A percentile compares a stretch with the other conserved stretches of the same genome.
These are phyloP conservation scores for Acleris literana DNA, from an alignment of 2,888 invertebrate species.

Conservation along the genomic window DNA sequence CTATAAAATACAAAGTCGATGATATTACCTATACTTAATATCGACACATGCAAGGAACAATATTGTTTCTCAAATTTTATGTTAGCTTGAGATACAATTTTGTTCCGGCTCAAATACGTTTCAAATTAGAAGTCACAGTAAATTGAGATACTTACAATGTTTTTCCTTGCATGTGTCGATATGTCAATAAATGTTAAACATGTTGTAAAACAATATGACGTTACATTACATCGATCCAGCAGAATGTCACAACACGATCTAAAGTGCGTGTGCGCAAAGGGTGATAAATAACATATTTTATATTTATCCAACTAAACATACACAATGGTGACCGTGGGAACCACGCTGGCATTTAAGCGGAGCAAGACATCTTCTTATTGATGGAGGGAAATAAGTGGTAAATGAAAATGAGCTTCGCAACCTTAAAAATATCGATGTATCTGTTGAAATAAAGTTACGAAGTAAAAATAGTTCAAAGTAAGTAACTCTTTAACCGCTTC, in stretches of 20 bases:
- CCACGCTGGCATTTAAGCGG: conserved; percentile 59
- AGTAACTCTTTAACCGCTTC: no score
- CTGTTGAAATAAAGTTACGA: no score
- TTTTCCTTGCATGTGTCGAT: no score
- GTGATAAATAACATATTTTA: conserved; percentile 55
- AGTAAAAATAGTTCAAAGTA: no score
- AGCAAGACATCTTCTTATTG: conserved; percentile 35
- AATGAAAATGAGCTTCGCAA: neutral
- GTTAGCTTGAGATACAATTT: no score
- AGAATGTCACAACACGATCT: conserved; percentile 20
- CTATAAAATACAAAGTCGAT: no score
- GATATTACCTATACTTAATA: no score
- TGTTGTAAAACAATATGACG: neutral
- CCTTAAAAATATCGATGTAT: neutral
- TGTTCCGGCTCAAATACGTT: no score
- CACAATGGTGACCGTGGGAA: conserved; percentile 69
- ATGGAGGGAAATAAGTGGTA: conserved; percentile 14
- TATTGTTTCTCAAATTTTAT: no score
- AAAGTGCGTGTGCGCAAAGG: conserved; percentile 20
- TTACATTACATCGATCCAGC: neutral
- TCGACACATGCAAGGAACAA: no score
- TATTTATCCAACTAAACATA: conserved; percentile 67
- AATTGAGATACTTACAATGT: no score
- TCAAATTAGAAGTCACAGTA: no score
- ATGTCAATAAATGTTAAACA: neutral